These are phyloP conservation scores for Rhinogobius similis DNA, from an alignment of 2,113 vertebrate species.

Conservation along the genomic window DNA sequence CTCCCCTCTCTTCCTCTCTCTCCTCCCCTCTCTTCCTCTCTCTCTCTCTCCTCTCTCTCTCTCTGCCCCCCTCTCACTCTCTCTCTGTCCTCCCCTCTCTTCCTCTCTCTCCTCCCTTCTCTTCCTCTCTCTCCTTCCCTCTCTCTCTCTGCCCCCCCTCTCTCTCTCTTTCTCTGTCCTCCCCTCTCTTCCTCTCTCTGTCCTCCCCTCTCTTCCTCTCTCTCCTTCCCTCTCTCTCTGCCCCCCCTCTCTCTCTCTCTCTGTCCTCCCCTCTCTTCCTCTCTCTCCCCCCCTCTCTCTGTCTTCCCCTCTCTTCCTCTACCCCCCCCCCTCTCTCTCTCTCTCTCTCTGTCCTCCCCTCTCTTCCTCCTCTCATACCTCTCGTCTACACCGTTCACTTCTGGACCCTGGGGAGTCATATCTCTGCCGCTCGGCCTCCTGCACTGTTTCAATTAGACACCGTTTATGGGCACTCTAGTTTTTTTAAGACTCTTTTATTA, in stretches of 20 bases:
- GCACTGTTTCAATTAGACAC: conserved; percentile 75
- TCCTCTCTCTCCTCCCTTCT: no score
- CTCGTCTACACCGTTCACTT: not conserved
- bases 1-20: no score
- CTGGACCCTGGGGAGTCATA: conserved; percentile 42
- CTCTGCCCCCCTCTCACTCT: no score
- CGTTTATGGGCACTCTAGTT: conserved; percentile 63
- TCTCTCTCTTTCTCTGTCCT: no score
- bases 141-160: no score
- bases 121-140: no score
- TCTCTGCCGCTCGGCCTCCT: conserved; percentile 55
- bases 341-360: conserved; percentile 4
- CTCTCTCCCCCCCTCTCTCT: conserved; percentile 37
- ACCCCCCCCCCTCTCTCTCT: conserved; percentile 31
- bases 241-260: conserved; percentile 11
- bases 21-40: no score
- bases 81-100: no score
- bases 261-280: conserved; percentile 1
- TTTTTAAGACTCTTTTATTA: conserved; percentile 64
- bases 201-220: no score
- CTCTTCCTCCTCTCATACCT: conserved; percentile 26
- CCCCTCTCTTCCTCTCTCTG: no score
- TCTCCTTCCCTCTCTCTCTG: no score
- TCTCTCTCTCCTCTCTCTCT: no score
- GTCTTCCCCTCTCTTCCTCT: conserved; percentile 38